These are phyloP conservation scores for Sitta carolinensis DNA, from an alignment of 2,797 vertebrate species.

Conservation along the genomic window DNA sequence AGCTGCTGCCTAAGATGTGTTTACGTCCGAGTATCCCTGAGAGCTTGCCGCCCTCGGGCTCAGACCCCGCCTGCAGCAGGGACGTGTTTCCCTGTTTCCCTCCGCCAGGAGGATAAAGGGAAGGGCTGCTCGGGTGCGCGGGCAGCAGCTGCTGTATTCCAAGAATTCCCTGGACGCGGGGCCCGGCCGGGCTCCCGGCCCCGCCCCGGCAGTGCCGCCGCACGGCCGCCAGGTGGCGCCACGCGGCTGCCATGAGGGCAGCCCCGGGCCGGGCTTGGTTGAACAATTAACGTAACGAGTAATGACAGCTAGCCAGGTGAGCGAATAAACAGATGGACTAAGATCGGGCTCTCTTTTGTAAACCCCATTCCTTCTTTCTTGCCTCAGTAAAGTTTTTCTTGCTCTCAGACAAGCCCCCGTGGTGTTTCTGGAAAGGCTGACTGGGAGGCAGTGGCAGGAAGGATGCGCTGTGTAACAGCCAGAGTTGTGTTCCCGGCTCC, in stretches of 20 bases:
- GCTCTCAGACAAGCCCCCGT: fast-evolving
- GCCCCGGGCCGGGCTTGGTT: too few relatives aligned
- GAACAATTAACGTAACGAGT: too few relatives aligned
- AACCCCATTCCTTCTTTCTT: not conserved
- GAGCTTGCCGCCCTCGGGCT: not conserved
- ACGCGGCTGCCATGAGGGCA: not conserved
- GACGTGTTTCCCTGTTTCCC: not conserved
- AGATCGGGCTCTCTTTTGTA: too few relatives aligned
- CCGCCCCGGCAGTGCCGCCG: not conserved
- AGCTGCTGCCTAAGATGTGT: not conserved
- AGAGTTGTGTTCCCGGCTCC: not conserved
- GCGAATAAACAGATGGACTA: not conserved
- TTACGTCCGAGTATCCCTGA: not conserved
- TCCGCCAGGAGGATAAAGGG: too few relatives aligned
- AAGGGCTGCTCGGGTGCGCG: too few relatives aligned
- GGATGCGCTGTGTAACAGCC: fast-evolving
- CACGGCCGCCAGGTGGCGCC: not conserved
- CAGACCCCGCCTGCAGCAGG: not conserved
- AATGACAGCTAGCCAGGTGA: not conserved
- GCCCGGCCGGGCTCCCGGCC: too few relatives aligned
- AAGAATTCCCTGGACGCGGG: fast-evolving
- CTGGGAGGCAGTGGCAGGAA: not conserved
- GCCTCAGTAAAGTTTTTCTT: not conserved
- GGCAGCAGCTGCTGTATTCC: not conserved
- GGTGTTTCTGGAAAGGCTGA: not conserved